A percentile compares a stretch with the other conserved stretches of the same genome.
These are phyloP conservation scores for Propithecus perrieri DNA, from an alignment of 2,797 vertebrate species.

Conservation along the genomic window DNA sequence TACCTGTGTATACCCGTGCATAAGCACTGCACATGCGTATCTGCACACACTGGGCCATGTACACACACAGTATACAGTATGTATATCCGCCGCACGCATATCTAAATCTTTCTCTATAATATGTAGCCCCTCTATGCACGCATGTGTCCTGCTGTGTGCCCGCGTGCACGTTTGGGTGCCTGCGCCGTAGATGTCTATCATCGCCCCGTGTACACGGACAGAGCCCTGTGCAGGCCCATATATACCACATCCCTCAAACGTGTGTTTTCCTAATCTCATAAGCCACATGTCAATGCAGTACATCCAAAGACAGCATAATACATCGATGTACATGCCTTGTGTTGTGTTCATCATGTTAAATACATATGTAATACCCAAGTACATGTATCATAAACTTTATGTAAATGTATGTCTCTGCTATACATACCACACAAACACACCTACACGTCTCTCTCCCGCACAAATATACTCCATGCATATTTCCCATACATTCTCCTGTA, in stretches of 20 bases:
- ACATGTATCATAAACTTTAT: background rate
- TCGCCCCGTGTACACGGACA: background rate
- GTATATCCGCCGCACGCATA: fast-evolving
- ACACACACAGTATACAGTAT: fast-evolving
- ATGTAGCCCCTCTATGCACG: background rate
- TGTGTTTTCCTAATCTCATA: background rate
- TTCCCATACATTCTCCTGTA: background rate
- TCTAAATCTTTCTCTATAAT: too few species aligned
- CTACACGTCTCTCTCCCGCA: background rate
- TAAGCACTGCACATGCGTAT: background rate
- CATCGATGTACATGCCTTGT: background rate
- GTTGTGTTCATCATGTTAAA: background rate
- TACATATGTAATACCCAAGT: background rate
- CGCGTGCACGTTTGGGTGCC: background rate
- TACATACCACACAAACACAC: background rate
- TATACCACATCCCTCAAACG: background rate
- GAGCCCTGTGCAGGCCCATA: background rate
- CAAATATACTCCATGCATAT: background rate
- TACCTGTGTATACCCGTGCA: fast-evolving
- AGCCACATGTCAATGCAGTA: background rate
- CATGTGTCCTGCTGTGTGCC: background rate
- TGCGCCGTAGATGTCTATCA: background rate
- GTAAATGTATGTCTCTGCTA: background rate
- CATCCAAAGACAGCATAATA: background rate
- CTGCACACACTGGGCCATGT: background rate